phyloP scores from a whole-genome alignment of 2,888 invertebrate genomes.

The Cosmia trapezina region DNA sequence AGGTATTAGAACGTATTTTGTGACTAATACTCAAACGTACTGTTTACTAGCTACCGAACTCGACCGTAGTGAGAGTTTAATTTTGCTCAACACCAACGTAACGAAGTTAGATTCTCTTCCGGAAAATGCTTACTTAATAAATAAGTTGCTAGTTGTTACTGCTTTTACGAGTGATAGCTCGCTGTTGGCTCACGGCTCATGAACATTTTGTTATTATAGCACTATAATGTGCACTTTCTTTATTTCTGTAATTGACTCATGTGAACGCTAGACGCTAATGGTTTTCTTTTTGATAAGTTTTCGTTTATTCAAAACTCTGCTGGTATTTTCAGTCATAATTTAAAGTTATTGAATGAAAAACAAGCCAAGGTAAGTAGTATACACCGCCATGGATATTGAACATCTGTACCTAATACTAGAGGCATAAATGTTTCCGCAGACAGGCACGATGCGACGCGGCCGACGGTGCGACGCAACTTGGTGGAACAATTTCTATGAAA shows the following conservation, averaged over 20 bases:
- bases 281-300: not conserved
- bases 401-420: not conserved
- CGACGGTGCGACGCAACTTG: too few species aligned
- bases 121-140: constrained; percentile 37
- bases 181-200: constrained; percentile 24
- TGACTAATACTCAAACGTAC: not conserved
- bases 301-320: not conserved
- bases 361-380: not conserved
- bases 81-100: constrained; percentile 7
- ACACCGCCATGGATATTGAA: not conserved
- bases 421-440: too few species aligned
- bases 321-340: not conserved
- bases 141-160: constrained; percentile 13
- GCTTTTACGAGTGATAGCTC: constrained; percentile 24
- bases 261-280: constrained; percentile 5
- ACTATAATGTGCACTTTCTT: constrained; percentile 51
- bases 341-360: not conserved
- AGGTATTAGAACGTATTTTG: not conserved
- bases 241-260: constrained; percentile 28
- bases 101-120: constrained; percentile 31
- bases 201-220: constrained; percentile 48
- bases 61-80: too few species aligned
- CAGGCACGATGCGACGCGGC: too few species aligned
- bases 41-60: too few species aligned
- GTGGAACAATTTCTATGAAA: too few species aligned